Evolutionary conservation across 2,888 invertebrate species (phyloP).

Genomic region (Drosophila tripunctata): DNA sequence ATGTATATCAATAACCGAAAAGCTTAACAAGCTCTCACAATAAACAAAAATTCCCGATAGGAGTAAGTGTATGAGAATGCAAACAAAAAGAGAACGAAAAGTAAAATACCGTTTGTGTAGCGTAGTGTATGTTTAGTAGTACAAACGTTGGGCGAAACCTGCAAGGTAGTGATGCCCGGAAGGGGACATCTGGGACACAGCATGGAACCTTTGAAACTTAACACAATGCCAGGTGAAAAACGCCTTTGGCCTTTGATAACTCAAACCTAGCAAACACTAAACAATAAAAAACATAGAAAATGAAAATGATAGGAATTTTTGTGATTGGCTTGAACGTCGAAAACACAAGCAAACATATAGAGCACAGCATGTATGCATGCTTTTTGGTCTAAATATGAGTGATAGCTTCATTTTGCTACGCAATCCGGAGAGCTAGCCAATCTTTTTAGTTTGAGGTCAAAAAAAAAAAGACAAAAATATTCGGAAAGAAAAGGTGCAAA

Average conservation of each 20-base stretch:
- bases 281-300: not conserved
- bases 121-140: too few relatives aligned
- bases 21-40: not conserved
- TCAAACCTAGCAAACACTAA: conserved; percentile 15
- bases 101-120: conserved; percentile 24
- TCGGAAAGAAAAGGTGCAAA: too few relatives aligned
- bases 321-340: conserved; percentile 35
- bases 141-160: conserved; percentile 7
- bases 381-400: not conserved
- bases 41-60: not conserved
- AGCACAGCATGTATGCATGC: not conserved
- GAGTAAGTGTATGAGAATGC: conserved; percentile 34
- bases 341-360: conserved; percentile 13
- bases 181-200: not conserved
- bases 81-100: not conserved
- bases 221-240: conserved; percentile 38
- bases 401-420: conserved; percentile 6
- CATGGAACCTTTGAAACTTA: conserved; percentile 42
- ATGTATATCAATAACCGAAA: too few relatives aligned
- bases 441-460: too few relatives aligned
- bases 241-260: conserved; percentile 49
- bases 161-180: not conserved
- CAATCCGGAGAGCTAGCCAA: not conserved
- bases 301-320: conserved; percentile 38
- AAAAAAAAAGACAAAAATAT: too few relatives aligned